Conservation (phyloP, 2,113 vertebrate species). For the Saccopteryx leptura region DNA sequence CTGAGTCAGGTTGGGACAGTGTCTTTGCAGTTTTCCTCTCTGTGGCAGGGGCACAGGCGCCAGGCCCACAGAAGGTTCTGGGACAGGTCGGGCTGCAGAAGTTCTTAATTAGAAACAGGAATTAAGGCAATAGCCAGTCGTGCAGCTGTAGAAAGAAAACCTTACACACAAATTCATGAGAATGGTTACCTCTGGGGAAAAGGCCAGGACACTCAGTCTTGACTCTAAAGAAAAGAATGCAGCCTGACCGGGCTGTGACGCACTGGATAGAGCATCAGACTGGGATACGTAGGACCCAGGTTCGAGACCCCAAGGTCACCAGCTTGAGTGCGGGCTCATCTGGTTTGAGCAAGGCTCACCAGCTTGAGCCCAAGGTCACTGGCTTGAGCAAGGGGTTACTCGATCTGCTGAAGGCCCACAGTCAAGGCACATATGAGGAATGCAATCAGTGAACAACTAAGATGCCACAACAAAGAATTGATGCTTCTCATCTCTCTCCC, state of each 20-base stretch:
- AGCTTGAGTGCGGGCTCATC: too few relatives aligned
- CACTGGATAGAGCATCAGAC: too few relatives aligned
- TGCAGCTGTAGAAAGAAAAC: constrained; percentile 64
- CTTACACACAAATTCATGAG: constrained; percentile 36
- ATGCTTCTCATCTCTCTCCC: too few relatives aligned
- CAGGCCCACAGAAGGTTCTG: constrained; percentile 44
- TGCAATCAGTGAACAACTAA: too few relatives aligned
- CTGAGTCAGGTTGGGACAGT: constrained; percentile 3
- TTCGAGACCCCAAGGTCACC: too few relatives aligned
- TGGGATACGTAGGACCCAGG: too few relatives aligned
- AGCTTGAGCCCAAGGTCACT: too few relatives aligned
- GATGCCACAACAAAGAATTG: too few relatives aligned
- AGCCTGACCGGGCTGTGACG: neutral
- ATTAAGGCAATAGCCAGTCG: constrained; percentile 51
- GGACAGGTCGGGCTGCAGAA: constrained; percentile 63
- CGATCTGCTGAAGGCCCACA: too few relatives aligned
- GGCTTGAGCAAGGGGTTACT: too few relatives aligned
- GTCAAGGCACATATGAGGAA: too few relatives aligned
- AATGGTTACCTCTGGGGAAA: constrained; percentile 21
- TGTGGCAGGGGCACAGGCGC: neutral
- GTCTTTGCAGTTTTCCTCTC: constrained; percentile 22
- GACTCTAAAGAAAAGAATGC: neutral
- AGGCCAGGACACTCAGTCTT: neutral
- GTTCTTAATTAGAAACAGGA: constrained; percentile 80
- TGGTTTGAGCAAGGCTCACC: too few relatives aligned